Base-by-base conservation (phyloP, 2,797 vertebrate species). In the Mallotus villosus region DNA sequence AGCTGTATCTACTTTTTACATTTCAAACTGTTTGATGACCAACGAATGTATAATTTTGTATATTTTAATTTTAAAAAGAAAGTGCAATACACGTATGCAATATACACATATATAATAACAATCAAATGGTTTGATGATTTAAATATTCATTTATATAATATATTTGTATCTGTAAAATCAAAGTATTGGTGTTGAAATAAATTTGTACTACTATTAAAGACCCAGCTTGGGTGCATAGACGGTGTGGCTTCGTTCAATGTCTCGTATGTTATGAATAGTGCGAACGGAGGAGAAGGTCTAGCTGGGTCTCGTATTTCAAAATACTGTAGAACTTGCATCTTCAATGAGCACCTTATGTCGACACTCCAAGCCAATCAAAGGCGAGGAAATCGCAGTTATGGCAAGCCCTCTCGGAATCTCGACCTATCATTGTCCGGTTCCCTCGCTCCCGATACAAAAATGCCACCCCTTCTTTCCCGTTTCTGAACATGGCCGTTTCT, bases 401-500 rank as follows among this genome's bases (percentile, higher is more conserved):
- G 61, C 73, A 69, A 37, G 69, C 72, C 51, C 21, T 37, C 34
- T 2, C 3, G 19, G 6, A 34, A 17, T 17, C 5, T 64, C 7
- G 68, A 70, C 87, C 85, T 86, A 89, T 91, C 2, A 75, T 12
- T 71, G 14, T 58, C 2, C 27, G 60, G 59, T 16, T 61, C 25
- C 25, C 55, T 67, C 65, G 63, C 65, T 22, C 2, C 11, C 73
- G 12, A 71, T 49, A 46, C 72, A 76, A 70, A 85, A 63, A 17
- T 2, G 16, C 41, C 37, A 66, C 41, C 17, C 64, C 41, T n/a
- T 66, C 64, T 41, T 24, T 58, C 4, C 41, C 2, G 41, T 49
- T 64, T 24, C 71, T 77, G 41, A 89, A 92, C 78, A 93, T 93
- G 92, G 92, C 89, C 67, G 82, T 81, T 24, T 25, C 21, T 11